phyloP scores from a whole-genome alignment of 2,888 invertebrate genomes.

The Drosophila picticornis region DNA sequence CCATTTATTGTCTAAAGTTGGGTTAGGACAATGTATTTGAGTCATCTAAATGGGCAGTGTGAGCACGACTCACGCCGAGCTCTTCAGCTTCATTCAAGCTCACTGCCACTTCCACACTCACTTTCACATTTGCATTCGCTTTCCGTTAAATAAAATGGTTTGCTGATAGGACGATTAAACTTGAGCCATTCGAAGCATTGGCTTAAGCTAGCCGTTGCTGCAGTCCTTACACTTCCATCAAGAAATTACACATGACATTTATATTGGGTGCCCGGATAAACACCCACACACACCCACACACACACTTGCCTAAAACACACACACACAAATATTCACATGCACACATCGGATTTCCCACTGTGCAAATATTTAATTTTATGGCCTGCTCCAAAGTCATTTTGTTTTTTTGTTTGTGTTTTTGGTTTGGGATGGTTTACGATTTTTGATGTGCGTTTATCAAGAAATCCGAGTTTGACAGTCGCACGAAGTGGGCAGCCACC shows the following conservation, averaged over 20 bases:
- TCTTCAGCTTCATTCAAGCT: not conserved
- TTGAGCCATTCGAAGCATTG: constrained; percentile 4
- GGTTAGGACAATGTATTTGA: not conserved
- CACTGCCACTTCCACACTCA: not conserved
- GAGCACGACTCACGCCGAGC: not conserved
- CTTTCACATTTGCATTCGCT: constrained; percentile 4
- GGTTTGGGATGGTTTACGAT: not conserved
- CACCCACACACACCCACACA: constrained; percentile 14
- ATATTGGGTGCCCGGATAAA: constrained; percentile 36
- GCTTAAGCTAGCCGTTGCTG: constrained; percentile 11
- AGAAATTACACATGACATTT: constrained; percentile 63
- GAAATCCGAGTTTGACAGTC: constrained; percentile 26
- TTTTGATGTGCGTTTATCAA: constrained; percentile 26
- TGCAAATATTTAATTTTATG: constrained; percentile 45
- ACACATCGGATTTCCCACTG: constrained; percentile 25
- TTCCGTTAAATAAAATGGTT: constrained; percentile 36
- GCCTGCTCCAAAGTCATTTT: constrained; percentile 1
- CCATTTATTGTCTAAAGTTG: not conserved
- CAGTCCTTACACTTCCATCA: constrained; percentile 63
- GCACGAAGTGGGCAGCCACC: constrained; percentile 3
- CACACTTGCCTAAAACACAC: constrained; percentile 1
- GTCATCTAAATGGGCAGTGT: not conserved
- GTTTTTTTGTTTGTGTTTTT: not conserved
- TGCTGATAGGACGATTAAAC: constrained; percentile 18
- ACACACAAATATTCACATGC: constrained; percentile 6